A percentile compares a stretch with the other conserved stretches of the same genome.
These are phyloP conservation scores for Montipora capitata DNA, from an alignment of 92 coral and sea anemone genomes.

Conservation along the genomic window DNA sequence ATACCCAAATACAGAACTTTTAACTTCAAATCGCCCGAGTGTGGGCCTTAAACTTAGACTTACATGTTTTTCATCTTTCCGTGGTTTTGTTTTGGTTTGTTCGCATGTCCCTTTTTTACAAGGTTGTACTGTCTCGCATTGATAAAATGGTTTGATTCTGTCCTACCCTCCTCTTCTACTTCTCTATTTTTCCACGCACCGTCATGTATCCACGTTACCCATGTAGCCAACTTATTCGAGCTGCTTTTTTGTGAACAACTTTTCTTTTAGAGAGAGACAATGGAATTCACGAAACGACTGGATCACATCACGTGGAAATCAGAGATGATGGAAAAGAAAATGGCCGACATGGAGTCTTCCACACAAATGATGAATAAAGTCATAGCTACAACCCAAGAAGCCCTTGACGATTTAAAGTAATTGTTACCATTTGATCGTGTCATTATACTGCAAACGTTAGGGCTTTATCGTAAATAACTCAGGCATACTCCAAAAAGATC, in stretches of 20 bases:
- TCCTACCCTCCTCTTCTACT: not conserved
- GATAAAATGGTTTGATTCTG: too few species aligned
- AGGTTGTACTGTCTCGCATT: too few species aligned
- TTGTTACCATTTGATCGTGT: not conserved
- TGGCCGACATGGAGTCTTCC: constrained; percentile 96
- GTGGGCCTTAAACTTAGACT: too few species aligned
- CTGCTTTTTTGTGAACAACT: not conserved
- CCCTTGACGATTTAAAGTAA: constrained; percentile 87
- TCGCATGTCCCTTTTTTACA: too few species aligned
- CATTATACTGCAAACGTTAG: too few species aligned
- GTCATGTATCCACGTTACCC: not conserved
- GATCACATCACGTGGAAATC: constrained; percentile 98
- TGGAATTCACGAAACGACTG: constrained; percentile 84
- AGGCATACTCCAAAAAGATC: too few species aligned
- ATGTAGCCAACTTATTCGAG: too few species aligned
- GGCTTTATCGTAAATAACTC: too few species aligned
- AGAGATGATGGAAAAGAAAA: constrained; percentile 96
- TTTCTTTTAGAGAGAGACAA: constrained; percentile 79
- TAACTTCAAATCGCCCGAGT: too few species aligned
- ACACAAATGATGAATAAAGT: constrained; percentile 93
- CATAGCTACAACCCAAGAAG: constrained; percentile 77
- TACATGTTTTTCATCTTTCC: too few species aligned
- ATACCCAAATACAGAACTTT: too few species aligned
- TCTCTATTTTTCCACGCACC: not conserved
- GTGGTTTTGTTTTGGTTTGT: too few species aligned